Evolutionary conservation across 2,113 vertebrate genomes (phyloP).

Genomic region (Dermatemys mawii): DNA sequence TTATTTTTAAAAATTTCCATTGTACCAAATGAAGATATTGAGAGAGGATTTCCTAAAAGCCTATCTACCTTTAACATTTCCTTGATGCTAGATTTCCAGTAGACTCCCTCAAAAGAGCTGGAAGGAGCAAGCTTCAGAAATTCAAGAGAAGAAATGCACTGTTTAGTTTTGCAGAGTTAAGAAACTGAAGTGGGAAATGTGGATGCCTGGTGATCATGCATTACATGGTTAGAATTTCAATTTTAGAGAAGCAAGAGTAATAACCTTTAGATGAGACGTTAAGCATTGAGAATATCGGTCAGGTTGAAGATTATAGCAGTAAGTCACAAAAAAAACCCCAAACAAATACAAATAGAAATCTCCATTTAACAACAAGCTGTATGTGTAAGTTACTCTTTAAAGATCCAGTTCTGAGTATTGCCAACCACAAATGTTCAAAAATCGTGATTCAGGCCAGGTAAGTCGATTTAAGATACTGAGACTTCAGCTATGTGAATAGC

Average conservation of each 20-base stretch:
- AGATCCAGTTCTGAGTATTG: neutral
- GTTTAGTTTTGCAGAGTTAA: neutral
- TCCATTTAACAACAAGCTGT: neutral
- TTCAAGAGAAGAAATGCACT: neutral
- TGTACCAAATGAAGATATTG: neutral
- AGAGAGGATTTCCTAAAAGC: neutral
- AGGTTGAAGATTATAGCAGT: neutral
- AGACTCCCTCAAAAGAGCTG: neutral
- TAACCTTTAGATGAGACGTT: neutral
- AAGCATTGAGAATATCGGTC: neutral
- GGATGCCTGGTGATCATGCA: neutral
- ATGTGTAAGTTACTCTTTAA: neutral
- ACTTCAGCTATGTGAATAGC: no score
- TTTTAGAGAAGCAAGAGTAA: neutral
- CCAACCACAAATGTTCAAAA: neutral
- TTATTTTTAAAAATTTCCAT: neutral
- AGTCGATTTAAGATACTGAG: no score
- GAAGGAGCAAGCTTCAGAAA: neutral
- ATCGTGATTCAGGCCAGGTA: neutral
- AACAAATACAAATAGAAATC: neutral
- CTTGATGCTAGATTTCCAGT: neutral
- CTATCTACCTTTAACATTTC: neutral
- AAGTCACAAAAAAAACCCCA: neutral
- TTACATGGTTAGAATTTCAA: neutral
- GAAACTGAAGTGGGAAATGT: neutral